Base-by-base conservation (phyloP, 1,140 invertebrate genomes). In the Drosophila parvula region DNA sequence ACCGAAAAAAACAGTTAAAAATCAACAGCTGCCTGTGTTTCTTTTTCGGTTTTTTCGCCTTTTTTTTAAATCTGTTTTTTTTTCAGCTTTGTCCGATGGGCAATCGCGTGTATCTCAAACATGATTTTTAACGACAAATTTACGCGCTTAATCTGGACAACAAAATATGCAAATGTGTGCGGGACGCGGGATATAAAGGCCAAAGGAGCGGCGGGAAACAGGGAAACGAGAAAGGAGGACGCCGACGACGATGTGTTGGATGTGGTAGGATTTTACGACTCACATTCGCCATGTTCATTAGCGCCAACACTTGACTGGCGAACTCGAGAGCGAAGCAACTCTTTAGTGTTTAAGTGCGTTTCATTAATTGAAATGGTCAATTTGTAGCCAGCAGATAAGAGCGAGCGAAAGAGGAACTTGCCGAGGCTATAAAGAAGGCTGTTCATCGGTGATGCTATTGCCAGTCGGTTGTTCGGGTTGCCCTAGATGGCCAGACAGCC, bases 111-210 rank as follows among this genome's bases (percentile, higher is more conserved):
- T 77, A 77, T 77, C 74, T 77, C 74, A 60, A 73, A 88, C 84
- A 88, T 89, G 84, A 88, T 89, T 88, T 89, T 88, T 88, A 89
- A 88, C 84, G 84, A 88, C 84, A 88, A 88, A 88, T 88, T 88
- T 88, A 88, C 84, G 84, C 80, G 84, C 77, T 89, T 88, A 88
- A 88, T 88, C 84, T 84, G 65, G 63, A 80, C 84, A 89, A 83
- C 77, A 74, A 88, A 89, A 88, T 88, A 88, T 89, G 84, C 83
- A 89, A 88, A 88, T 89, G 80, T 74, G 45, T 60, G 74, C 78
- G 62, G 78, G 55, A 71, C 30, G 69, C 30, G 69, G 48, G 28
- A 50, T 32, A 50, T 50, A 32, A 50, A 50, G 48, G 47, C 34
- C 48, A 34, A 61, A 61, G 41, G 41, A 74, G 68, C 40, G 36